Evolutionary conservation across 1,140 invertebrate species (phyloP).

Genomic region (Agrilus planipennis): DNA sequence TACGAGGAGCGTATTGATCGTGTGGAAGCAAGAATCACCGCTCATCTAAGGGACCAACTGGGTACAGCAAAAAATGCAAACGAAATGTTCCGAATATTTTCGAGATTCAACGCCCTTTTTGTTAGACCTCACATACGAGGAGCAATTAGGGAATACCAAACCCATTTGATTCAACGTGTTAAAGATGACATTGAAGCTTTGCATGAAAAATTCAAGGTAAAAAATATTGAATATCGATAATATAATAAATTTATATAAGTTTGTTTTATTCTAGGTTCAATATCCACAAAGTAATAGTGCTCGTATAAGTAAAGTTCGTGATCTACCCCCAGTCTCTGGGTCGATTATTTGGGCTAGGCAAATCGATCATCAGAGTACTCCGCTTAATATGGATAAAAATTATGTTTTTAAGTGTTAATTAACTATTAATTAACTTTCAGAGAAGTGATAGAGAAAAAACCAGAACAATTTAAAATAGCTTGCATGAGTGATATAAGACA

Average conservation of each 20-base stretch:
- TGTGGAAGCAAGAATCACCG: constrained; percentile 94
- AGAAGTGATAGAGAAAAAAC: constrained; percentile 99
- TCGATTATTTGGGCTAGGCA: constrained; percentile 99
- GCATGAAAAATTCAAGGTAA: constrained; percentile 96
- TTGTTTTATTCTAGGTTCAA: constrained; percentile 50
- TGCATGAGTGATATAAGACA: constrained; percentile 92
- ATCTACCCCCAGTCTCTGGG: constrained; percentile 91
- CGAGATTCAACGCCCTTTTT: constrained; percentile 96
- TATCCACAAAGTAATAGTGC: constrained; percentile 89
- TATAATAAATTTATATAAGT: constrained; percentile 6
- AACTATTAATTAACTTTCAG: constrained; percentile 39
- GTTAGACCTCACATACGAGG: constrained; percentile 96
- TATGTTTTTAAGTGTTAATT: too few species aligned
- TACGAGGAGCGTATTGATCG: constrained; percentile 97
- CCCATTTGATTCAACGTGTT: constrained; percentile 95
- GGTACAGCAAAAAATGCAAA: constrained; percentile 98
- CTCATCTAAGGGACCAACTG: constrained; percentile 89
- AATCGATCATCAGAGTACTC: constrained; percentile 97
- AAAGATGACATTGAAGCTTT: constrained; percentile 97
- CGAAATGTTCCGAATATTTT: constrained; percentile 99
- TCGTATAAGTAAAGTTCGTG: constrained; percentile 78
- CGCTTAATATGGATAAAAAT: too few species aligned
- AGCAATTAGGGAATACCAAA: constrained; percentile 98
- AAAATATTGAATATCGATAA: not conserved
- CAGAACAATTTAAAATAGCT: constrained; percentile 98